Conservation (phyloP, 64 coral and sea anemone species). For the Stylophora pistillata region DNA sequence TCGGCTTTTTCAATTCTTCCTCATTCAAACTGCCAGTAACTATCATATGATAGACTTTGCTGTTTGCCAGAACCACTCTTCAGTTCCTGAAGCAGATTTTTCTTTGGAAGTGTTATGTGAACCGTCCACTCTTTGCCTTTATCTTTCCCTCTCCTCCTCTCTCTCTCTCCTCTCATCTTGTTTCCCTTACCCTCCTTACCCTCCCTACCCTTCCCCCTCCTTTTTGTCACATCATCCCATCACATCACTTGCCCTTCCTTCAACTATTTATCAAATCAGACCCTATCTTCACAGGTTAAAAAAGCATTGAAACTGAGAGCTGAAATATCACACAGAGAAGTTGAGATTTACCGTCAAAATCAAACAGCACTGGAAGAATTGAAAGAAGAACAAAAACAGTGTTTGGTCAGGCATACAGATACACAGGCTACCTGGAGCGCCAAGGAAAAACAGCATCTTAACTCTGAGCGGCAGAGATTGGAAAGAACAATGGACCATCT, state of each 20-base stretch:
- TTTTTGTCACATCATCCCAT: too few relatives aligned
- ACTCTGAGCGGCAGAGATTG: constrained; percentile 41
- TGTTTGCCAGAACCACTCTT: too few relatives aligned
- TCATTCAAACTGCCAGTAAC: too few relatives aligned
- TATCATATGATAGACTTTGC: too few relatives aligned
- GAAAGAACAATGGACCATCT: constrained; percentile 55
- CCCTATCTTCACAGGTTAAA: constrained; percentile 9
- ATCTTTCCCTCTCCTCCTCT: too few relatives aligned
- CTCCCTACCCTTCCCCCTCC: neutral
- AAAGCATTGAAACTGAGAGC: constrained; percentile 33
- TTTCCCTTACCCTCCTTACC: neutral
- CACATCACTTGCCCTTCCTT: too few relatives aligned
- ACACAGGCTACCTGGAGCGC: neutral
- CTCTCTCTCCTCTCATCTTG: too few relatives aligned
- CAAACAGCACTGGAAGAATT: constrained; percentile 30
- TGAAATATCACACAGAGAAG: constrained; percentile 31
- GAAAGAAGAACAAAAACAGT: constrained; percentile 42
- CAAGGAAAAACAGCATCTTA: constrained; percentile 49
- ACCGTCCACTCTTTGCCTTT: too few relatives aligned
- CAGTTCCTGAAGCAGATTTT: too few relatives aligned
- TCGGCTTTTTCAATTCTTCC: too few relatives aligned
- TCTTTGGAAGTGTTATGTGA: too few relatives aligned
- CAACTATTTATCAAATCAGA: too few relatives aligned
- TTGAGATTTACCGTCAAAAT: constrained; percentile 25
- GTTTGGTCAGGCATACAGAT: constrained; percentile 8